Conservation (phyloP, 2,888 invertebrate genomes). For the Hydriomena furcata region DNA sequence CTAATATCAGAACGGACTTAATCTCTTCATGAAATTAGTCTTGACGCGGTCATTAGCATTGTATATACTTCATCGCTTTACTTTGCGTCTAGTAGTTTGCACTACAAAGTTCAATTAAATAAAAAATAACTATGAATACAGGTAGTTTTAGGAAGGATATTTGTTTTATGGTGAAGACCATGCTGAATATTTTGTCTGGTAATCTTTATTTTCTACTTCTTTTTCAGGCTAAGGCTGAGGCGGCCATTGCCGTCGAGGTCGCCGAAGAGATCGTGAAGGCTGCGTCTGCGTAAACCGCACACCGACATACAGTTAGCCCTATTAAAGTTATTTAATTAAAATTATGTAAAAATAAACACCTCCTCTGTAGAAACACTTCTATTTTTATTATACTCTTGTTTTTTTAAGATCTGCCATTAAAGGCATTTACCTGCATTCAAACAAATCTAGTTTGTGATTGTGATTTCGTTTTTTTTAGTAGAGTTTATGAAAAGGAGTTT, state of each 20-base stretch:
- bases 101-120: too few species aligned
- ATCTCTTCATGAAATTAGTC: too few species aligned
- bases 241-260: conserved; percentile 96
- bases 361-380: conserved; percentile 49
- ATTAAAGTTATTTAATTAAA: conserved; percentile 62
- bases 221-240: conserved; percentile 90
- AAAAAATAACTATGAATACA: too few species aligned
- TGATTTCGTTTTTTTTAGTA: background rate
- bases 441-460: conserved; percentile 3
- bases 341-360: conserved; percentile 63
- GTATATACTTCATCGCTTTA: too few species aligned
- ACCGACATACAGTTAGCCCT: conserved; percentile 52
- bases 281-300: conserved; percentile 64
- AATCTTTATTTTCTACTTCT: too few species aligned
- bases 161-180: too few species aligned
- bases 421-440: too few species aligned
- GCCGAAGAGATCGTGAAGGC: conserved; percentile 97
- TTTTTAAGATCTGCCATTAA: background rate
- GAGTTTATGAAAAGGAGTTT: background rate
- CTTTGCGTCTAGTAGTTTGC: too few species aligned
- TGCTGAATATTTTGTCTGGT: too few species aligned
- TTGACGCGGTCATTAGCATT: too few species aligned
- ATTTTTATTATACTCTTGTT: conserved; percentile 15
- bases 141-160: too few species aligned
- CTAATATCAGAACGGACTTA: too few species aligned